Base-by-base conservation (phyloP, 1,140 invertebrate genomes). In the Sminthurides bifidus region DNA sequence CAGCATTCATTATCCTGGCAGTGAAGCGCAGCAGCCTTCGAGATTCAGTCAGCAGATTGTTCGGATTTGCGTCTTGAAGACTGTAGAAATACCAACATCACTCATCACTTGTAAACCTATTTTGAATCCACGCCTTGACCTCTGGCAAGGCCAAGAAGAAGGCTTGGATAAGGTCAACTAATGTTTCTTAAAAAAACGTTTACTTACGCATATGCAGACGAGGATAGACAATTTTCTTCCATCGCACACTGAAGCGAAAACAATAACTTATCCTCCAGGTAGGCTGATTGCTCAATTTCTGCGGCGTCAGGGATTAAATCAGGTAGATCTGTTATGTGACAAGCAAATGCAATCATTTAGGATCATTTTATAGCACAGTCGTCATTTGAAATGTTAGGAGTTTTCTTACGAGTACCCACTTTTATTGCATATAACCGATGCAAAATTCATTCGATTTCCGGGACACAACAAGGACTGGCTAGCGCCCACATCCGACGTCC, bases 221-320 rank as follows among this genome's bases (percentile, higher is more conserved):
- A 80, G 5, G 87, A 82, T 0, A 95, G 74, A 66, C 92, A 96
- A 66, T 94, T 93, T 70, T 96, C 92, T 67, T 96, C 92, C 88
- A 95, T 92, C 12, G 92, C 89, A 68, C 92, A 96, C 63, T 89
- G 85, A 27, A 96, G 75, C 65, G 84, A 83, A 56, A 81, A 82
- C 65, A 93, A 75, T 49, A 82, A 81, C n/a, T 81, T 76, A 66
- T 95, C 90, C 72, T 94, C 87, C 8, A 96, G 73, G 70, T 92
- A 85, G 0, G 85, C 80, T 0, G 87, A 86, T 23, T 79, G 72
- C 70, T 84, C 81, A 14, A 96, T 73, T 66, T 87, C 84, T 10
- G 76, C 67, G 21, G 82, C 77, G 68, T 94, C 88, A 15, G 92
- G 80, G 1, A 85, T 79, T 23, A 96, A 73, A 72, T 96, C 92